A percentile compares a stretch with the other conserved stretches of the same genome.
Conservation (phyloP, 2,113 vertebrate species). For the Chaetops frenatus region DNA sequence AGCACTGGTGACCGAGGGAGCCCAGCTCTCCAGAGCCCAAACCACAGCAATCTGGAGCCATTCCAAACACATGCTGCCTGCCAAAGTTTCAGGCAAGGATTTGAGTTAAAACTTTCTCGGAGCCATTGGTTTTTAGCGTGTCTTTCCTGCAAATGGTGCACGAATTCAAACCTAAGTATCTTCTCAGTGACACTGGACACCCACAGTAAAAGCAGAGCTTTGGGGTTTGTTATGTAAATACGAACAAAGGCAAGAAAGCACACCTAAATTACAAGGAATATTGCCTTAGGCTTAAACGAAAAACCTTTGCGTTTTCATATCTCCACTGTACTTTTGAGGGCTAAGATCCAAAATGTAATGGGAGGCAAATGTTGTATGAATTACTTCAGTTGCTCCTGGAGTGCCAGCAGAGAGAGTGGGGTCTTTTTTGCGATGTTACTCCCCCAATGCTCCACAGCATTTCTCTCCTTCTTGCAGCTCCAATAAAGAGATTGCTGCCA, state of each 20-base stretch:
- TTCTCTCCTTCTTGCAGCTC: conserved; percentile 64
- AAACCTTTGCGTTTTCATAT: neutral
- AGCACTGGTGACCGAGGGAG: accelerated
- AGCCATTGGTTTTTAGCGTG: neutral
- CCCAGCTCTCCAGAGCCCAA: neutral
- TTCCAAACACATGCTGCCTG: neutral
- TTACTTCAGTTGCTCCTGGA: neutral
- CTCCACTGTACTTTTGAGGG: neutral
- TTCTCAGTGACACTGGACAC: neutral
- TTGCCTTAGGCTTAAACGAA: neutral
- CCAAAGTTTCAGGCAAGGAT: neutral
- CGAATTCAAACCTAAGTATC: neutral
- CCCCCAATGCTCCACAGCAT: neutral
- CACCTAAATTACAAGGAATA: neutral
- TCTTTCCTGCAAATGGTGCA: neutral
- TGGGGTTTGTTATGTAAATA: neutral
- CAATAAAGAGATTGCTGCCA: conserved; percentile 79
- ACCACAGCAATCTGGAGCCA: neutral
- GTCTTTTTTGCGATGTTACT: neutral
- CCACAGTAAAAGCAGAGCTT: neutral
- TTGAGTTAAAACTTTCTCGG: neutral
- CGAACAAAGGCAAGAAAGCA: neutral
- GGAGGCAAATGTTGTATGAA: neutral
- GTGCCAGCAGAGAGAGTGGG: neutral
- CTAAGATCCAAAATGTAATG: neutral